phyloP scores from a whole-genome alignment of 2,888 invertebrate species.

The Epinotia nisella region DNA sequence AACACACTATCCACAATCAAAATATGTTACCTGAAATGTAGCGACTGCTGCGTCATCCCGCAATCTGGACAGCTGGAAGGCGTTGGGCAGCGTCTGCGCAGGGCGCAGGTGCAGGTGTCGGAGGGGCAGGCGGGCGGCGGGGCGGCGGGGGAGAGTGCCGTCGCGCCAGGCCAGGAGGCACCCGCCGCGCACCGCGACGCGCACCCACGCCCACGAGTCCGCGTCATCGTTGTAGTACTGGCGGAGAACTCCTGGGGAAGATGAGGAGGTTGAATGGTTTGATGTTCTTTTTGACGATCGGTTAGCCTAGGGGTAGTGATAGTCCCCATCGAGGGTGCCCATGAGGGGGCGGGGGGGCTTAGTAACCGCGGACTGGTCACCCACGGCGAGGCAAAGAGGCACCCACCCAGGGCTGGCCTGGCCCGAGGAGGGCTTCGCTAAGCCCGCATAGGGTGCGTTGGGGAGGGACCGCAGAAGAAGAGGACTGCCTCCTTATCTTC shows the following conservation, averaged over 20 bases:
- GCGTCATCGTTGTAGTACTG: conserved; percentile 77
- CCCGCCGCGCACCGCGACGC: conserved; percentile 74
- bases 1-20: too few relatives aligned
- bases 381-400: too few relatives aligned
- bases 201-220: conserved; percentile 77
- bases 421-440: too few relatives aligned
- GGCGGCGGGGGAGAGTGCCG: conserved; percentile 76
- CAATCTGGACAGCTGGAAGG: conserved; percentile 78
- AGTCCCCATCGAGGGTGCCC: too few relatives aligned
- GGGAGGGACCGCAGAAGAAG: too few relatives aligned
- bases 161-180: conserved; percentile 80
- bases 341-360: too few relatives aligned
- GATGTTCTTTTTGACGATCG: too few relatives aligned
- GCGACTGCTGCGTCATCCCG: conserved; percentile 79
- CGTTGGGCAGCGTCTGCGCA: conserved; percentile 71
- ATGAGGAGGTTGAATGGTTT: not conserved
- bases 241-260: conserved; percentile 72
- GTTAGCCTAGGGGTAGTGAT: too few relatives aligned
- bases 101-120: conserved; percentile 74
- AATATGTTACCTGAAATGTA: conserved; percentile 80
- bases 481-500: too few relatives aligned
- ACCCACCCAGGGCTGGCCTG: too few relatives aligned
- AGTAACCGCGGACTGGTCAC: too few relatives aligned
- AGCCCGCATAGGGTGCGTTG: too few relatives aligned
- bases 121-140: conserved; percentile 73